Evolutionary conservation across 1,140 invertebrate genomes (phyloP), one percentile per base, ranked within the genome.

Genomic region (Chymomyza costata): DNA sequence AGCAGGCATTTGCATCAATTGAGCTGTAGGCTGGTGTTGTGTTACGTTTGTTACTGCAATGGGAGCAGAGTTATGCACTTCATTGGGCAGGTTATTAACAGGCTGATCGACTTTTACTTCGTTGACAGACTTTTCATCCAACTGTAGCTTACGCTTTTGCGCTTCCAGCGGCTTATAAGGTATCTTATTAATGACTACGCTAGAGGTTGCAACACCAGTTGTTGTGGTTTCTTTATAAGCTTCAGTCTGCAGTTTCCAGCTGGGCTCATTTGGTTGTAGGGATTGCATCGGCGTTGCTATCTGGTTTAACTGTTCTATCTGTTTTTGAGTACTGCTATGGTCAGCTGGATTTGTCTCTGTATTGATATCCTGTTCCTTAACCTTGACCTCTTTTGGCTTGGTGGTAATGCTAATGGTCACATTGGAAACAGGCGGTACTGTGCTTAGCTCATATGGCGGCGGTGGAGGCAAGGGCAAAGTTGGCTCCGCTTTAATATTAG

Each of bases 331-430:
- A 35, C 8, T 41, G 48, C 13, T 40, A 35, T 54, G 34, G n/a
- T 35, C 25, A 10, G 32, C 10, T 6, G 37, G 14, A n/a, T 32
- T 56, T 56, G n/a, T 62, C 53, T 10, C 18, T 56, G 40, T 6
- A 7, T 56, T 16, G 15, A 10, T 19, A 30, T 16, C 30, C 25
- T 7, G 0, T 35, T 43, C n/a, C 52, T 65, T 65, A 11, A 18
- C 13, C 43, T 50, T 34, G 30, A 68, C 65, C 46, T 76, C 73
- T 17, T 31, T 53, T 10, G 47, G 74, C 30, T 80, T 80, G 6
- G 74, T 81, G 10, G 69, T 68, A 14, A 81, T 76, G 14, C 76
- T 76, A 11, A 81, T 80, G 35, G 73, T 80, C 3, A 81, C 74
- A 10, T 74, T 80, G 5, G 57, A 68, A 0, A 55, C 54, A 2